Base-by-base conservation (phyloP, 2,797 vertebrate species). In the Hoplostethus mediterraneus region DNA sequence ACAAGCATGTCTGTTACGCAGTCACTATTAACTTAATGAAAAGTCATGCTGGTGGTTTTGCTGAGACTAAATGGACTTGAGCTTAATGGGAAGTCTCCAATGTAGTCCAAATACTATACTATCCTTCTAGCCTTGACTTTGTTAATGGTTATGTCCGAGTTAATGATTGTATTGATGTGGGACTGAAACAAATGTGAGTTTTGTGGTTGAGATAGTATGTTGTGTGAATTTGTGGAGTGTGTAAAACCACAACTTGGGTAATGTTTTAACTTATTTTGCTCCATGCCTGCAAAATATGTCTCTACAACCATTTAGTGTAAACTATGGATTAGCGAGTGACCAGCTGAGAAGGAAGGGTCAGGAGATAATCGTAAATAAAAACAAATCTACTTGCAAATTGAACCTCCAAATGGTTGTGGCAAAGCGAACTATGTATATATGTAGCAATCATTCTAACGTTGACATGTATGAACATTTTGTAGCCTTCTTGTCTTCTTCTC, bases 71-170 rank as follows among this genome's bases (percentile, higher is more conserved):
- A 28, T 47, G 40, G 38, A 58, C 9, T 63, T 79, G 51, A 72
- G 14, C 44, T 58, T 67, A 44, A 60, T 13, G 36, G 48, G 36
- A 25, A 49, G 58, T 62, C 67, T 79, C 52, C 63, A 68, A 59
- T 76, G 61, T 65, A 45, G 55, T 64, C 63, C 55, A 86, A 81
- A 82, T 87, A 84, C 82, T 82, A 76, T 17, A 83, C 84, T 62
- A 45, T 77, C 80, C 77, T 61, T 66, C 0, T 6, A 61, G 51
- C 87, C 82, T 90, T 87, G 79, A 66, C 78, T 76, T 69, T 56
- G 87, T 88, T 93, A 88, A 92, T 91, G 81, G 59, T 90, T 92
- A 84, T 73, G 33, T 67, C 30, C 49, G 53, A 58, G 73, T 76
- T 81, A 75, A 73, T 57, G 60, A 54, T 62, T 79, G 48, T 51